Evolutionary conservation across 2,888 invertebrate genomes (phyloP), one percentile per base, ranked within the genome.

Genomic region (Gisinianus flammeolus): DNA sequence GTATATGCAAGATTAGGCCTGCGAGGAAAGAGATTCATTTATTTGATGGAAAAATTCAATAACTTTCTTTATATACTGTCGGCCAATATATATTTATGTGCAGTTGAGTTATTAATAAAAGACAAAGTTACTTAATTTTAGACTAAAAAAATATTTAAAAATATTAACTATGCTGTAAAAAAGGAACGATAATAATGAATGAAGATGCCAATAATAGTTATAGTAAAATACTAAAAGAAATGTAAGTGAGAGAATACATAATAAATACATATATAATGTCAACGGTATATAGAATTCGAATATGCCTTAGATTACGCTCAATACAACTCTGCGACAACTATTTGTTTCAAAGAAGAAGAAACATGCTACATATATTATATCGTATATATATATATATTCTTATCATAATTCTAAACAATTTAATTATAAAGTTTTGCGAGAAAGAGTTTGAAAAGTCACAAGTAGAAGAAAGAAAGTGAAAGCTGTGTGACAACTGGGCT

Each of bases 161-260:
- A 16, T 54, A 54, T 4, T 4, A 54, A 16, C 44, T 12, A 54
- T 54, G 54, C n/a, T 54, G 54, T 54, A 19, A 54, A 54, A 54
- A 19, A 54, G 54, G 54, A 54, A 54, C 3, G 54, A 54, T 54
- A n/a, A 54, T 54, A 54, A 8, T n/a, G n/a, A 16, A 4, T 16
- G n/a, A 54, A 54, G 54, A 54, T 54, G 66, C 28, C 66, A 66
- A 30, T 30, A 28, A 30, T 66, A 30, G 31, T 66, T 28, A 30
- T 66, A 30, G 28, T 30, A 26, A 30, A 66, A 56, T 56, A 6
- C 4, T n/a, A 4, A 56, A 12, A 56, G 5, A 56, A 22, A 4
- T 10, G 52, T 4, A 56, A 22, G 4, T 4, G 22, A 56, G 16
- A 56, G 6, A 30, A 66, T 66, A 30, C 28, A 30, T 30, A 64